A percentile compares a stretch with the other conserved stretches of the same genome.
These are phyloP conservation scores for Channa maculata DNA, from an alignment of 2,113 vertebrate species.

Conservation along the genomic window DNA sequence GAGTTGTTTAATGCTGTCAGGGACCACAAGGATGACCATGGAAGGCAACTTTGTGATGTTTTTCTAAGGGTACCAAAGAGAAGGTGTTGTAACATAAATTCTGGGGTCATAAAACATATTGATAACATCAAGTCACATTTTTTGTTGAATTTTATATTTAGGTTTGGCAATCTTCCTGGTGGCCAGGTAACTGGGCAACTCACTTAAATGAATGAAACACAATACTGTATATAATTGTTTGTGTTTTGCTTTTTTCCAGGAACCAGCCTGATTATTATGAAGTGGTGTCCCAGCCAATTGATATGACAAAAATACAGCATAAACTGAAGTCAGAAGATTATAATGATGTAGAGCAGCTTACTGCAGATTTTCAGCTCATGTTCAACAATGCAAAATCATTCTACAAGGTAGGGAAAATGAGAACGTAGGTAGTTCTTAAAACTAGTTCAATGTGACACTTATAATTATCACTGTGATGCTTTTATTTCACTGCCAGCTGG, in stretches of 20 bases:
- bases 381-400: constrained; percentile 98
- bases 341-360: constrained; percentile 92
- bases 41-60: constrained; percentile 92
- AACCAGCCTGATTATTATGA: constrained; percentile 99
- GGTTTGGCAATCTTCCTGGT: background rate
- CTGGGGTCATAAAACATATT: too few species aligned
- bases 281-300: constrained; percentile 95
- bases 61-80: constrained; percentile 96
- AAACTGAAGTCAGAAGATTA: constrained; percentile 99
- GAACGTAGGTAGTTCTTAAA: too few species aligned
- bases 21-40: constrained; percentile 96
- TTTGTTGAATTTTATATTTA: background rate
- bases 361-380: constrained; percentile 95
- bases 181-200: background rate
- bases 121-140: too few species aligned
- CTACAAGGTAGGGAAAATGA: constrained; percentile 88
- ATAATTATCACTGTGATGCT: background rate
- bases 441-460: background rate
- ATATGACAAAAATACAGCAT: constrained; percentile 98
- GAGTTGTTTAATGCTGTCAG: constrained; percentile 96
- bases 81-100: constrained; percentile 82
- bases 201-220: background rate
- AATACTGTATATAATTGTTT: background rate
- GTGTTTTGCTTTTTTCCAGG: constrained; percentile 66
- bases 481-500: background rate